Evolutionary conservation across 2,113 vertebrate genomes (phyloP), one percentile per base, ranked within the genome.

Genomic region (Cryptotis parvus): DNA sequence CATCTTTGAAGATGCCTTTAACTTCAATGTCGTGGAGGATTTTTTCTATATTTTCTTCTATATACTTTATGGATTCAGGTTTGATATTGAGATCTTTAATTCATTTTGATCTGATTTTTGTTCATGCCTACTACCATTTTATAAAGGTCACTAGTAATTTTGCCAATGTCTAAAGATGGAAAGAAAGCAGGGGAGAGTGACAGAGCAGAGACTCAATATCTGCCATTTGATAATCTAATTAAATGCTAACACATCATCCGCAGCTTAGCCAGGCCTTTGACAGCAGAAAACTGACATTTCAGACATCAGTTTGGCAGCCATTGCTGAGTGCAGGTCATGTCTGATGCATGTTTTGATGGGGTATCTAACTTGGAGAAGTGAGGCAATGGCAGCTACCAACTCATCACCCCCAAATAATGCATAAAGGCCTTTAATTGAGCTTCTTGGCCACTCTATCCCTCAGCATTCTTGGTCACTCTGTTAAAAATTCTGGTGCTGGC

Each of bases 81-180:
- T n/a, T n/a, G n/a, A n/a, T n/a, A n/a, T n/a, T n/a, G n/a, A n/a
- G n/a, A n/a, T n/a, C n/a, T n/a, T n/a, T n/a, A n/a, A n/a, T n/a
- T n/a, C n/a, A n/a, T n/a, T n/a, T n/a, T n/a, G n/a, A n/a, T n/a
- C n/a, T n/a, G n/a, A n/a, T n/a, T n/a, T n/a, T n/a, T n/a, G n/a
- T n/a, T n/a, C n/a, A n/a, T n/a, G n/a, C 45, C 45, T 49, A 41
- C 31, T 33, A 68, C 5, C n/a, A 37, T 27, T 27, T 88, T 90
- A 75, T 83, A 75, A 89, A 81, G 49, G 39, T 84, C 74, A 87
- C 16, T n/a, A 81, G 41, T 63, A 31, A 61, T n/a, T 12, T 33
- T 90, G 27, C 27, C 79, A 70, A 37, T 66, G n/a, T 52, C 15
- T 52, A 6, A 72, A 86, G 22, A 68, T 18, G 14, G 81, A 35